A percentile compares a stretch with the other conserved stretches of the same genome.
These are phyloP conservation scores for Chromis chromis DNA, from an alignment of 2,797 vertebrate genomes.

Conservation along the genomic window DNA sequence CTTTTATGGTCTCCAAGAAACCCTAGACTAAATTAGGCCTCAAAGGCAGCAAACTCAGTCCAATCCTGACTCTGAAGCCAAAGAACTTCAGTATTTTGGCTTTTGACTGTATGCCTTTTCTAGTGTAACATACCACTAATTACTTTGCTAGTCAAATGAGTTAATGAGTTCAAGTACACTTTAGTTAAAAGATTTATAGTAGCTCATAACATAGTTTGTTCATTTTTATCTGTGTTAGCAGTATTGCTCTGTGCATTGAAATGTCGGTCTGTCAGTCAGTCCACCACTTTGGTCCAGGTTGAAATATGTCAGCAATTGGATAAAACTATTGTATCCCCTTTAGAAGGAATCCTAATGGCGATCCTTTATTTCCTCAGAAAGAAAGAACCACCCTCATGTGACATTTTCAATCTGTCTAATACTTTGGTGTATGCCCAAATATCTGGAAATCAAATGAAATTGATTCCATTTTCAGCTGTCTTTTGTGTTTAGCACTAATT, in stretches of 20 bases:
- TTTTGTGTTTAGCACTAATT: too few relatives aligned
- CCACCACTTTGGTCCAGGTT: background rate
- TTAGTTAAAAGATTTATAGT: background rate
- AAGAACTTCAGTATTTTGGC: background rate
- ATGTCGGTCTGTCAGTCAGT: background rate
- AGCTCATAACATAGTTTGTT: background rate
- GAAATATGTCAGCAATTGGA: background rate
- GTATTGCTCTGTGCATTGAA: too few relatives aligned
- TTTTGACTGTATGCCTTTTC: slow-evolving; percentile 1
- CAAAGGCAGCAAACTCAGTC: slow-evolving; percentile 40
- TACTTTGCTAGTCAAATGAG: background rate
- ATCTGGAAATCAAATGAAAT: too few relatives aligned
- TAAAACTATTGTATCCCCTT: background rate
- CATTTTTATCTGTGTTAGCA: too few relatives aligned
- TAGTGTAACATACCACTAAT: background rate
- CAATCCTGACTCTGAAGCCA: slow-evolving; percentile 17
- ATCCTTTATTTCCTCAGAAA: background rate
- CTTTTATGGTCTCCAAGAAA: slow-evolving; percentile 67
- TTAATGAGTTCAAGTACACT: background rate
- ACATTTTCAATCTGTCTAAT: too few relatives aligned
- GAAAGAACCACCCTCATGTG: too few relatives aligned
- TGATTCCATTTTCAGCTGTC: too few relatives aligned
- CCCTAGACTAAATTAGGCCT: slow-evolving; percentile 59
- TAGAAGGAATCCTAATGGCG: background rate
- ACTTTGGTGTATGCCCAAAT: too few relatives aligned